These are phyloP conservation scores for Ostrea edulis DNA, from an alignment of 1,140 invertebrate species.

Conservation along the genomic window DNA sequence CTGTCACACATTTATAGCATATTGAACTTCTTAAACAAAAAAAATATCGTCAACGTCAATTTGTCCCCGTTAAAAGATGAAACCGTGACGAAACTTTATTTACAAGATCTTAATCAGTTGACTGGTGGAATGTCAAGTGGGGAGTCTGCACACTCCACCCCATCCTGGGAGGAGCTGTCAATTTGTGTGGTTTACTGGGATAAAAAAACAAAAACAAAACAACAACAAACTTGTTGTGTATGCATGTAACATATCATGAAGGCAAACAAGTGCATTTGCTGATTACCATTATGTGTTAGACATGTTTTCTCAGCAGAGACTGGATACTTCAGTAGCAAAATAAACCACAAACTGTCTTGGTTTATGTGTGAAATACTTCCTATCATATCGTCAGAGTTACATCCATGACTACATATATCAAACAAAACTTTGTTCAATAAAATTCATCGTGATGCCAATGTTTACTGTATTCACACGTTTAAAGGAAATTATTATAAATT, in stretches of 20 bases:
- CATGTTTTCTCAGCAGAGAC: neutral
- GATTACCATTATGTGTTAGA: neutral
- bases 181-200: neutral
- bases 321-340: neutral
- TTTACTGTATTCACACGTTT: too few relatives aligned
- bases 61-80: neutral
- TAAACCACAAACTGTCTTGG: neutral
- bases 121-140: neutral
- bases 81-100: neutral
- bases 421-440: neutral
- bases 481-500: too few relatives aligned
- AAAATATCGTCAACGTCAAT: constrained; percentile 14
- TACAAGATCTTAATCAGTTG: neutral
- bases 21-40: neutral
- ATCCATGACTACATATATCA: neutral
- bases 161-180: neutral
- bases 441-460: too few relatives aligned
- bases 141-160: neutral
- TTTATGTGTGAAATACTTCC: neutral
- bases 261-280: neutral
- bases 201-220: neutral
- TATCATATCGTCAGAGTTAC: neutral
- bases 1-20: neutral
- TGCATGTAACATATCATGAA: neutral
- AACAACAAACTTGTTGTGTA: constrained; percentile 6